Percentiles rank a stretch among this genome's conserved stretches.
These are phyloP conservation scores for Homarus americanus DNA, from an alignment of 1,140 invertebrate genomes.

Conservation along the genomic window DNA sequence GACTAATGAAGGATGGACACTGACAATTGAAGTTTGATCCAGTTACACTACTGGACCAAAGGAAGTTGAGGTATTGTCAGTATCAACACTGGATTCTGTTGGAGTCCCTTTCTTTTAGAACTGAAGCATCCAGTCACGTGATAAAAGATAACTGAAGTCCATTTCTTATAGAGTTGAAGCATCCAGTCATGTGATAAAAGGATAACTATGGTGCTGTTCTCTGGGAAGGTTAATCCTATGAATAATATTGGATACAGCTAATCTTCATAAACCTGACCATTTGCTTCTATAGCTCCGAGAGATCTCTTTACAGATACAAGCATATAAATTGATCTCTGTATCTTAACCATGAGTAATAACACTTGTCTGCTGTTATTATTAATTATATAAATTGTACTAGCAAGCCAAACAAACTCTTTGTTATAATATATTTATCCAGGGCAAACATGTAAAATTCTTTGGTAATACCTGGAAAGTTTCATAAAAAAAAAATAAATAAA, in stretches of 20 bases:
- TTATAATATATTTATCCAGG: neutral
- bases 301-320: neutral
- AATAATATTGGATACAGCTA: neutral
- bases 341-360: neutral
- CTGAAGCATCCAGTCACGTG: too few species aligned
- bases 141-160: too few species aligned
- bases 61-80: too few species aligned
- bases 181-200: too few species aligned
- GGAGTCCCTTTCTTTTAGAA: too few species aligned
- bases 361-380: neutral
- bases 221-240: neutral
- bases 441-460: neutral
- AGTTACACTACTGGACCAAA: too few species aligned
- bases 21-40: too few species aligned
- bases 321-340: neutral
- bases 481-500: neutral
- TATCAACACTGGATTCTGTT: too few species aligned
- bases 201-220: too few species aligned
- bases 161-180: too few species aligned
- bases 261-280: neutral
- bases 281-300: neutral
- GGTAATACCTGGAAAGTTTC: neutral
- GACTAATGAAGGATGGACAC: too few species aligned
- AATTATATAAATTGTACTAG: neutral
- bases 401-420: neutral